Conservation (phyloP, 1,140 invertebrate genomes). For the Drosophila sproati region DNA sequence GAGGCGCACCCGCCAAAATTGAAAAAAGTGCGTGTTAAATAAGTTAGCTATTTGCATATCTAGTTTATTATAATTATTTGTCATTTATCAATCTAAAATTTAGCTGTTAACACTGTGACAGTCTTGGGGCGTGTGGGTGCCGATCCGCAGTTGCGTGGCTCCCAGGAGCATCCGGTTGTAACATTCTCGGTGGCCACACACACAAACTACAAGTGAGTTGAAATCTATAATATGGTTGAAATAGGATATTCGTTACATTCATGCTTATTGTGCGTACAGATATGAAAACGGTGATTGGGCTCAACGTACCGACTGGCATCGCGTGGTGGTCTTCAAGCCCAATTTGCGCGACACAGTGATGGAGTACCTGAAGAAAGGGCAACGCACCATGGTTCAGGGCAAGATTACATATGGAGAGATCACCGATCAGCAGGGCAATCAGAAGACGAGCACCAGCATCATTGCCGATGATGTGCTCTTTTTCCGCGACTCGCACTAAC, state of each 20-base stretch:
- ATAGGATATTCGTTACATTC: background rate
- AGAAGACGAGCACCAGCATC: slow-evolving; percentile 90
- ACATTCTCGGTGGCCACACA: slow-evolving; percentile 96
- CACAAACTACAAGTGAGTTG: slow-evolving; percentile 89
- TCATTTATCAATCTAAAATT: background rate
- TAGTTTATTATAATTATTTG: background rate
- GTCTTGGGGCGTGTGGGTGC: slow-evolving; percentile 94
- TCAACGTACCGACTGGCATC: slow-evolving; percentile 96
- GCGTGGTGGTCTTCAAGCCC: slow-evolving; percentile 94
- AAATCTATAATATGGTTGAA: background rate
- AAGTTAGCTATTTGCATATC: background rate
- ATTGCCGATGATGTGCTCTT: slow-evolving; percentile 95
- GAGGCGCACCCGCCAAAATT: slow-evolving; percentile 74
- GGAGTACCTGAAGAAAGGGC: slow-evolving; percentile 93
- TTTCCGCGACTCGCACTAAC: slow-evolving; percentile 85
- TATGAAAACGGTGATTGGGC: slow-evolving; percentile 91
- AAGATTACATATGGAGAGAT: slow-evolving; percentile 94
- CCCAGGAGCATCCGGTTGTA: slow-evolving; percentile 92
- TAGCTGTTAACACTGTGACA: slow-evolving; percentile 94
- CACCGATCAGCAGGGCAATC: slow-evolving; percentile 90
- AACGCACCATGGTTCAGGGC: slow-evolving; percentile 93
- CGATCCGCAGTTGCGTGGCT: slow-evolving; percentile 93
- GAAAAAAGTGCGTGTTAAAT: slow-evolving; percentile 73
- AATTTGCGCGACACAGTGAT: slow-evolving; percentile 91
- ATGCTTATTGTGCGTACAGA: slow-evolving; percentile 32